A percentile compares a stretch with the other conserved stretches of the same genome.
Evolutionary conservation across 1,140 invertebrate species (phyloP).

Genomic region (Eriocheir sinensis): DNA sequence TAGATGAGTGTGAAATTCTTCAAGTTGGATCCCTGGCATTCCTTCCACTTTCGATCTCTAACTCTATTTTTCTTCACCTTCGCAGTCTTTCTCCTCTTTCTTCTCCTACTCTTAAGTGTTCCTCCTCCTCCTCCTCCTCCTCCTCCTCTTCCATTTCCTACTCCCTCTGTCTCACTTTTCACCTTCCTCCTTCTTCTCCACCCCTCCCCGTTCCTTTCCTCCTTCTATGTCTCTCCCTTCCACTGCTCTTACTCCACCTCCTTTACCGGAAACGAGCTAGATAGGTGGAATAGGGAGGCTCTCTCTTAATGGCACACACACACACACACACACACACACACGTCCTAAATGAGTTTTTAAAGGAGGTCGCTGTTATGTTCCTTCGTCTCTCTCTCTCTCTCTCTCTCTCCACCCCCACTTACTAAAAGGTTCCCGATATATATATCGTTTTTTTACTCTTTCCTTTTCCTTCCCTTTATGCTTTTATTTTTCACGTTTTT

Average conservation of each 20-base stretch:
- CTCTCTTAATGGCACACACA: neutral
- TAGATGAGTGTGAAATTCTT: too few species aligned
- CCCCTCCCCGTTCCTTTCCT: neutral
- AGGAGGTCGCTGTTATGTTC: neutral
- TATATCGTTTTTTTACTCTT: too few species aligned
- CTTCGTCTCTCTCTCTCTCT: conserved; percentile 23
- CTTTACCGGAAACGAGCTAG: neutral
- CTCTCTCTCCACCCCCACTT: too few species aligned
- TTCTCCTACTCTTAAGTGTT: neutral
- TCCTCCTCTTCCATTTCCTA: neutral
- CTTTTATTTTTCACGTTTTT: neutral
- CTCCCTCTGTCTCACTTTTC: neutral
- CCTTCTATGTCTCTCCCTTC: neutral
- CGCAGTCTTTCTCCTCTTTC: neutral
- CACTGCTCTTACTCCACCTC: too few species aligned
- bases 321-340: conserved; percentile 13
- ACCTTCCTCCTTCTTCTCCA: neutral
- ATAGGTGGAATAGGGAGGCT: neutral
- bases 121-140: neutral
- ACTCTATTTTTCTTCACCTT: neutral
- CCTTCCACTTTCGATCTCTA: too few species aligned
- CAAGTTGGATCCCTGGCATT: too few species aligned
- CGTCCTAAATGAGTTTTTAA: conserved; percentile 17
- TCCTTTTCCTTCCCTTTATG: neutral
- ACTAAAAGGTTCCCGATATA: too few species aligned